Base-by-base conservation (phyloP, 1,140 invertebrate species). In the Stegodyphus mimosarum region DNA sequence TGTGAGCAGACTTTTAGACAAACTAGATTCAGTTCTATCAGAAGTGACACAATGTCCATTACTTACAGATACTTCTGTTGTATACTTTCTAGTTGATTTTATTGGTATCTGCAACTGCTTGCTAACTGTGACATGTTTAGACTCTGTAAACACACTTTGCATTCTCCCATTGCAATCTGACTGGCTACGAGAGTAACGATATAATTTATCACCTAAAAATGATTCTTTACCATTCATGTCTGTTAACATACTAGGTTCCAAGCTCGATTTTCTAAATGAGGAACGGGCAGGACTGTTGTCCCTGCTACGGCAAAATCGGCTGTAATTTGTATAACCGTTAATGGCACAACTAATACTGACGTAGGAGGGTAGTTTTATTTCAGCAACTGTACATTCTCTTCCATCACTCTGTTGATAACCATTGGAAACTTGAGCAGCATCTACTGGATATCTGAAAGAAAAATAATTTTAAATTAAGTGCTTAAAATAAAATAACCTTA, bases 291-390 rank as follows among this genome's bases (percentile, higher is more conserved):
- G 89, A 76, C 89, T 90, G 81, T 87, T 88, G 63, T 91, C 89
- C 48, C 90, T 87, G 7, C 89, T 90, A 6, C 93, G 90, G 86
- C 90, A 88, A 92, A 96, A 96, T 83, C 95, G 95, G 11, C 94
- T 95, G 70, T 95, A 92, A 88, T 94, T 95, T 0, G 94, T 95
- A 89, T 97, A 97, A 10, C 96, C 96, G 91, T 95, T 96, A 50
- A 97, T 95, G 17, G 95, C 96, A 89, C 96, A 96, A 73, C 96
- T 95, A 74, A 97, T 91, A 89, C 94, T 95, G 69, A 97, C 90
- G 90, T 97, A 97, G 77, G 95, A 96, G 0, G 96, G 96, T 88
- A 87, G 78, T 66, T 88, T 87, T 10, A 86, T 81, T n/a, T 87
- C 86, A 66, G 85, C 77, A 69, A 86, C 53, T 15, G 60, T 86